These are phyloP conservation scores for Punctoribates punctum DNA, from an alignment of 2,888 invertebrate species.

Conservation along the genomic window DNA sequence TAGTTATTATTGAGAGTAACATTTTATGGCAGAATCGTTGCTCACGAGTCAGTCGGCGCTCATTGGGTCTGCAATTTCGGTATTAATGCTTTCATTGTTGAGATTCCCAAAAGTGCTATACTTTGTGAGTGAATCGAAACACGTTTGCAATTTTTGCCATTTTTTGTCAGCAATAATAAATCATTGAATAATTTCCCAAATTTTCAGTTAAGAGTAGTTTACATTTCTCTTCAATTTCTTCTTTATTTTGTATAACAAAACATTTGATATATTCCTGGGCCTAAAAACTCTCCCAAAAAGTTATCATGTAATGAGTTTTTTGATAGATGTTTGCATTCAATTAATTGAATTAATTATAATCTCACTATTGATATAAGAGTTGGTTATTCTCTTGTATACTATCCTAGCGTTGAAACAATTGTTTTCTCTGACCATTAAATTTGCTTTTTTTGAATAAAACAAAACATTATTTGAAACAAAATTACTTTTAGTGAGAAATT, in stretches of 20 bases:
- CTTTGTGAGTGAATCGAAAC: constrained; percentile 6
- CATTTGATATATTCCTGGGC: not conserved
- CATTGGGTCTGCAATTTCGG: not conserved
- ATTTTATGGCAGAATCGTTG: not conserved
- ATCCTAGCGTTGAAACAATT: too few species aligned
- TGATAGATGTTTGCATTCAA: not conserved
- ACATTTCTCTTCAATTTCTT: not conserved
- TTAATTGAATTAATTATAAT: constrained; percentile 25
- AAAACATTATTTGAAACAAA: too few species aligned
- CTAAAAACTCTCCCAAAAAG: constrained; percentile 1
- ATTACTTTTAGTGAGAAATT: too few species aligned
- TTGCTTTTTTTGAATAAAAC: too few species aligned
- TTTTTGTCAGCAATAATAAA: constrained; percentile 22
- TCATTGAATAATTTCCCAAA: constrained; percentile 26
- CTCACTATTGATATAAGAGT: not conserved
- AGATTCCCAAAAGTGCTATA: constrained; percentile 26
- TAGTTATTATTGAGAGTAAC: not conserved
- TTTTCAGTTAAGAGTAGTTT: constrained; percentile 18
- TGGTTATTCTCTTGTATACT: not conserved
- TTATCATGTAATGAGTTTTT: constrained; percentile 19
- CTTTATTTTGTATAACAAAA: not conserved
- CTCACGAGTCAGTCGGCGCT: not conserved
- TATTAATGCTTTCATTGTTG: constrained; percentile 31
- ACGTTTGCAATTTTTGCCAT: constrained; percentile 27
- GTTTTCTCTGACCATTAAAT: too few species aligned